A percentile compares a stretch with the other conserved stretches of the same genome.
Conservation (phyloP, 2,888 invertebrate genomes). For the Tineola bisselliella region DNA sequence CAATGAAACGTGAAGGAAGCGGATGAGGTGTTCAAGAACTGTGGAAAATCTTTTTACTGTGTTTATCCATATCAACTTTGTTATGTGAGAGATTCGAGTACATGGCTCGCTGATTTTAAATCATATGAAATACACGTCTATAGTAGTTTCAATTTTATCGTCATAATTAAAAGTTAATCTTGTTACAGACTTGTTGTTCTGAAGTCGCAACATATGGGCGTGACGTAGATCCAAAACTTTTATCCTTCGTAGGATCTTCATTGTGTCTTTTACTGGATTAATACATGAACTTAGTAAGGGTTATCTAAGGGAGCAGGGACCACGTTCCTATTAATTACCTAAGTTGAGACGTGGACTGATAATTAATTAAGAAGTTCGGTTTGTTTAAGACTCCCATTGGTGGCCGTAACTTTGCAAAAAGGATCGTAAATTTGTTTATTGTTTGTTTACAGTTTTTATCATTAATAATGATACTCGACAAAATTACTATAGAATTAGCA, state of each 20-base stretch:
- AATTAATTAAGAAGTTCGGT: slow-evolving; percentile 49
- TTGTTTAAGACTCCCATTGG: slow-evolving; percentile 17
- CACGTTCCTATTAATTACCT: slow-evolving; percentile 59
- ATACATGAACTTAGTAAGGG: slow-evolving; percentile 56
- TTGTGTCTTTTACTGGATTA: slow-evolving; percentile 45
- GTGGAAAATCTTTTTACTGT: too few species aligned
- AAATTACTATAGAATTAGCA: too few species aligned
- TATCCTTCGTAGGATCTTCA: slow-evolving; percentile 28
- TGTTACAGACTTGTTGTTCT: neutral
- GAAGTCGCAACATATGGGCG: slow-evolving; percentile 2
- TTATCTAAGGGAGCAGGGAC: slow-evolving; percentile 53
- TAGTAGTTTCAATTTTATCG: too few species aligned
- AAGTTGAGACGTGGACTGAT: slow-evolving; percentile 46
- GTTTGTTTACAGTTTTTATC: neutral
- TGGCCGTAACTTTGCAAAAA: neutral
- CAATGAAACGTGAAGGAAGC: too few species aligned
- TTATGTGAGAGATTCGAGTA: too few species aligned
- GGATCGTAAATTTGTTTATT: slow-evolving; percentile 6
- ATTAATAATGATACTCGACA: too few species aligned
- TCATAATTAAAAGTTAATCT: neutral
- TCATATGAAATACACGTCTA: too few species aligned
- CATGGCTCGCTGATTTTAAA: too few species aligned
- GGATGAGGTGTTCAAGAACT: too few species aligned
- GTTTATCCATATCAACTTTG: too few species aligned
- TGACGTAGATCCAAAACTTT: neutral